These are phyloP conservation scores for Taeniopygia guttata DNA, from an alignment of 2,797 vertebrate species.

Conservation along the genomic window DNA sequence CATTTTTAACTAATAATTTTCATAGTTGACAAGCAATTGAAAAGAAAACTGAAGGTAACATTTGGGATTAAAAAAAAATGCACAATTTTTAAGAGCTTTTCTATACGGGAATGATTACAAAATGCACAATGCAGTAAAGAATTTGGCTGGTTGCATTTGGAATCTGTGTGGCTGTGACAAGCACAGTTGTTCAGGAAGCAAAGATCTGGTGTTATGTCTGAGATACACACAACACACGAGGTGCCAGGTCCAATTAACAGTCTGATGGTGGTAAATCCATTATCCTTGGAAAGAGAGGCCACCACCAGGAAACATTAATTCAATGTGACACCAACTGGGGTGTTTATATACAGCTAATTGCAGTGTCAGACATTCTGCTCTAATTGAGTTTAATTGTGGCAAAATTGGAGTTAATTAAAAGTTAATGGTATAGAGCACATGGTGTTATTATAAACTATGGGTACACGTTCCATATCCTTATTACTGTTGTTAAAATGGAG, in stretches of 20 bases:
- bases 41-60: background rate
- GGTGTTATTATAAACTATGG: slow-evolving; percentile 31
- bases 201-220: slow-evolving; percentile 6
- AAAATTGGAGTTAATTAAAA: slow-evolving; percentile 88
- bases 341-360: slow-evolving; percentile 74
- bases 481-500: slow-evolving; percentile 41
- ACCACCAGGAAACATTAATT: slow-evolving; percentile 66
- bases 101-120: background rate
- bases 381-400: slow-evolving; percentile 84
- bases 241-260: slow-evolving; percentile 59
- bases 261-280: slow-evolving; percentile 41
- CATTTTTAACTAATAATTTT: background rate
- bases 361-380: slow-evolving; percentile 82
- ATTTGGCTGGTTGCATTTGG: background rate
- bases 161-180: background rate
- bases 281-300: slow-evolving; percentile 54
- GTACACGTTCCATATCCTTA: slow-evolving; percentile 42
- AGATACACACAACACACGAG: background rate
- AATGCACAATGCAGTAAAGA: background rate
- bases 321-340: slow-evolving; percentile 62
- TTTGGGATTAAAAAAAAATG: background rate
- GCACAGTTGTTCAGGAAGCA: background rate
- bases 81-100: background rate
- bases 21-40: background rate
- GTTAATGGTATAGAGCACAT: slow-evolving; percentile 77